phyloP scores from a whole-genome alignment of 2,797 vertebrate species.

The Molossus molossus region DNA sequence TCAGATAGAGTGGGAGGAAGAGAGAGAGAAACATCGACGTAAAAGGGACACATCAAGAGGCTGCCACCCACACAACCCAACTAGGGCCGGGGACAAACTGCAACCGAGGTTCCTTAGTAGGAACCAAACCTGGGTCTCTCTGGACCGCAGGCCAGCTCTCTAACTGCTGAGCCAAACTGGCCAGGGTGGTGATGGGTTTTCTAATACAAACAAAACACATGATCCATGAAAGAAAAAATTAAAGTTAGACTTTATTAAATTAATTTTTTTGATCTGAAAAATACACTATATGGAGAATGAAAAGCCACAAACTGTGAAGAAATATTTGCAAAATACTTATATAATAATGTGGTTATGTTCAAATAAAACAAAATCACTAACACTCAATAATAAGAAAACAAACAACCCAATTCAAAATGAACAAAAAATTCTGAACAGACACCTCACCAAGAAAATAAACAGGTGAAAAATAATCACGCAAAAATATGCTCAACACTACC shows the following conservation, averaged over 20 bases:
- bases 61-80: too few relatives aligned
- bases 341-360: not conserved
- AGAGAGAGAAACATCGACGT: too few relatives aligned
- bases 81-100: too few relatives aligned
- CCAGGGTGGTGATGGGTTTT: not conserved
- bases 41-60: too few relatives aligned
- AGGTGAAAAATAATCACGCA: not conserved
- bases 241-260: not conserved
- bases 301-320: not conserved
- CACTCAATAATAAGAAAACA: not conserved
- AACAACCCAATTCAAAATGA: not conserved
- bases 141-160: too few relatives aligned
- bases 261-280: not conserved
- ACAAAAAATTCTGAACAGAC: not conserved
- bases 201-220: not conserved
- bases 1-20: too few relatives aligned
- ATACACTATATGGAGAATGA: not conserved
- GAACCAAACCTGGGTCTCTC: too few relatives aligned
- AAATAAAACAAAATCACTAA: conserved; percentile 2
- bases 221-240: not conserved
- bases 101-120: too few relatives aligned
- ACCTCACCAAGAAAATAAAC: not conserved
- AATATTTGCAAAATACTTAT: not conserved
- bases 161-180: too few relatives aligned
- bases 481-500: not conserved